phyloP scores from a whole-genome alignment of 1,140 invertebrate species.

The Matsumurasca onukii region DNA sequence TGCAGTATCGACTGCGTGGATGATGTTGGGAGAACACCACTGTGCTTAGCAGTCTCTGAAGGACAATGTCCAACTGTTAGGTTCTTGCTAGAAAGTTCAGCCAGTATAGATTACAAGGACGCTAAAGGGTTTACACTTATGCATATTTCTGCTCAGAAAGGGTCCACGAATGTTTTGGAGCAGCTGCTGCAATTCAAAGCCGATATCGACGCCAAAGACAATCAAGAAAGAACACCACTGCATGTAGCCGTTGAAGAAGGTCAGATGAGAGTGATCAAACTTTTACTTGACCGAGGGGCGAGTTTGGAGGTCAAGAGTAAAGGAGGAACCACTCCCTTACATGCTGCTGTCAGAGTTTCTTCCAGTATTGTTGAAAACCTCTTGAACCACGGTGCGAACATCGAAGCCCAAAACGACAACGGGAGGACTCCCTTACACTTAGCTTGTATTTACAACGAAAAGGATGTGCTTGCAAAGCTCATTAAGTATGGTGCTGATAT shows the following conservation, averaged over 20 bases:
- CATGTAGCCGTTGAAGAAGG: conserved; percentile 11
- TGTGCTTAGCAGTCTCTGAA: neutral
- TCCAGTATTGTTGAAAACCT: neutral
- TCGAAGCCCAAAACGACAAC: neutral
- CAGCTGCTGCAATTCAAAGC: neutral
- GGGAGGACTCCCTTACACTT: conserved; percentile 1
- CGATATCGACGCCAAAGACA: neutral
- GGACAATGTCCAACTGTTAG: neutral
- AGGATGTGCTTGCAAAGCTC: neutral
- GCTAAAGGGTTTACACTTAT: neutral
- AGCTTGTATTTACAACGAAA: conserved; percentile 8
- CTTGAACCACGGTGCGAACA: neutral
- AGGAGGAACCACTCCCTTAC: neutral
- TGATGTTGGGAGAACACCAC: neutral
- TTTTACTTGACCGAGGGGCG: neutral
- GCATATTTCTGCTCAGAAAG: conserved; percentile 11
- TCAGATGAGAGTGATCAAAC: neutral
- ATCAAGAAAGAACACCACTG: neutral
- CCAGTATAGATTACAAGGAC: conserved; percentile 1
- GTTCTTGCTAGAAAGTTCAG: neutral
- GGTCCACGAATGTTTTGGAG: neutral
- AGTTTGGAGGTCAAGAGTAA: neutral
- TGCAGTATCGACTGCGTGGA: neutral
- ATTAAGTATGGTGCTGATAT: conserved; percentile 11
- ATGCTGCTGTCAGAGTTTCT: conserved; percentile 6